These are phyloP conservation scores for Arnoldichthys spilopterus DNA, from an alignment of 2,797 vertebrate species.

Conservation along the genomic window DNA sequence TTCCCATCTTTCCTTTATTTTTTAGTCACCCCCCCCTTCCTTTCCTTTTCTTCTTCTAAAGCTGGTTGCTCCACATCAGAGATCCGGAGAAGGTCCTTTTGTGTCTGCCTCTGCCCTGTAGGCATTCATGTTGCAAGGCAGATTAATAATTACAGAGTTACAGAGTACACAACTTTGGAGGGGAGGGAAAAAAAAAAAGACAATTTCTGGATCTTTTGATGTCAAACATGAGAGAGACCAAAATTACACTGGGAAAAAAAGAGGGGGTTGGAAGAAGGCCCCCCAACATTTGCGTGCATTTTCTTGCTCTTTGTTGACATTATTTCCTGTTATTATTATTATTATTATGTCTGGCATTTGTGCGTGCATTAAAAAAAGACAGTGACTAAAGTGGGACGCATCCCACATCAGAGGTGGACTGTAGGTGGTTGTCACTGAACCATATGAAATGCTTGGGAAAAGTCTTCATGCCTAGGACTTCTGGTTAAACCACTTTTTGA, in stretches of 20 bases:
- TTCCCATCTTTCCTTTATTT: slow-evolving; percentile 36
- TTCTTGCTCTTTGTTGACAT: slow-evolving; percentile 64
- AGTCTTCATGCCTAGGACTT: slow-evolving; percentile 12
- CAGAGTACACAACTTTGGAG: slow-evolving; percentile 75
- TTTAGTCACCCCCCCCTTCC: slow-evolving; percentile 20
- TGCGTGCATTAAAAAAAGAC: slow-evolving; percentile 19
- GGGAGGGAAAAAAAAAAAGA: slow-evolving; percentile 60
- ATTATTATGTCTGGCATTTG: slow-evolving; percentile 58
- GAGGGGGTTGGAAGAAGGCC: slow-evolving; percentile 66
- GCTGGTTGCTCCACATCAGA: slow-evolving; percentile 55
- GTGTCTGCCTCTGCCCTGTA: slow-evolving; percentile 75
- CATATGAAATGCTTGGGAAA: slow-evolving; percentile 31
- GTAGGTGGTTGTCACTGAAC: slow-evolving; percentile 40
- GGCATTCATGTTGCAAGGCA: slow-evolving; percentile 74
- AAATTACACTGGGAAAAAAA: slow-evolving; percentile 80
- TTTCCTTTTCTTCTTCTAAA: slow-evolving; percentile 38
- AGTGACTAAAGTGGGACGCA: slow-evolving; percentile 26
- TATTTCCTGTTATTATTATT: slow-evolving; percentile 65
- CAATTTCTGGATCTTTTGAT: slow-evolving; percentile 79
- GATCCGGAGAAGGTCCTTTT: slow-evolving; percentile 64
- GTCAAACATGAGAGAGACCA: slow-evolving; percentile 83
- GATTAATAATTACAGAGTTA: slow-evolving; percentile 87
- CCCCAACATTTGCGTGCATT: slow-evolving; percentile 66
- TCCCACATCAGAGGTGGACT: slow-evolving; percentile 33
- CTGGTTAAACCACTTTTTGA: slow-evolving; percentile 12